Base-by-base conservation (phyloP, 2,888 invertebrate genomes). In the Amiota minor region DNA sequence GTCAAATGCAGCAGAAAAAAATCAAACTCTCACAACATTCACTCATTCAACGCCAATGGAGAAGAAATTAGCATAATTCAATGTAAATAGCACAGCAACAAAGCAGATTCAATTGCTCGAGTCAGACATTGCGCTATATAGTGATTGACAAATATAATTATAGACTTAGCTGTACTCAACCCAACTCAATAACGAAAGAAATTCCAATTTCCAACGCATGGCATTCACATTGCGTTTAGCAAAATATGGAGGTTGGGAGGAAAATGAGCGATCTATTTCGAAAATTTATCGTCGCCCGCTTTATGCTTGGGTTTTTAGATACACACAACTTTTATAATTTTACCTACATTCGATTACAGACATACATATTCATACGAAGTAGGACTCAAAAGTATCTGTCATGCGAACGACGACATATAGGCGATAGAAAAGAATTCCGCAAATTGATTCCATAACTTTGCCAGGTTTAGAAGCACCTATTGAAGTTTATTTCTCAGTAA, bases 11-110 rank as follows among this genome's bases (percentile, higher is more conserved):
- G 76, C 73, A 50, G 18, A 73, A 16, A 65, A 49, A 65, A 16
- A 45, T n/a, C 16, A 67, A 49, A 68, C 23, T 23, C 12, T 68
- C 67, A n/a, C 20, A 50, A 68, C 23, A 53, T 68, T 53, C 50
- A 68, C 10, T 76, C 76, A 74, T 71, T 74, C 70, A 74, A 35
- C 35, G 71, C 20, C 16, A 50, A 35, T 20, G 67, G 14, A 16
- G 23, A 68, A 68, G 72, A 81, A 83, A 83, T 83, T 83, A 82
- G 81, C 83, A 83, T 83, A 85, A 81, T 77, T 81, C 83, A 85
- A 83, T 85, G 82, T 80, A 83, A 85, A 85, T 81, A 83, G 83
- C 84, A 84, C 78, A 71, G 74, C 72, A 68, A 16, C 64, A 71
- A 71, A 69, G 73, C 59, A 64, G 53, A 68, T 68, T 35, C 23